Evolutionary conservation across 2,888 invertebrate species (phyloP), one percentile per base, ranked within the genome.

Genomic region (Magallana nippona): DNA sequence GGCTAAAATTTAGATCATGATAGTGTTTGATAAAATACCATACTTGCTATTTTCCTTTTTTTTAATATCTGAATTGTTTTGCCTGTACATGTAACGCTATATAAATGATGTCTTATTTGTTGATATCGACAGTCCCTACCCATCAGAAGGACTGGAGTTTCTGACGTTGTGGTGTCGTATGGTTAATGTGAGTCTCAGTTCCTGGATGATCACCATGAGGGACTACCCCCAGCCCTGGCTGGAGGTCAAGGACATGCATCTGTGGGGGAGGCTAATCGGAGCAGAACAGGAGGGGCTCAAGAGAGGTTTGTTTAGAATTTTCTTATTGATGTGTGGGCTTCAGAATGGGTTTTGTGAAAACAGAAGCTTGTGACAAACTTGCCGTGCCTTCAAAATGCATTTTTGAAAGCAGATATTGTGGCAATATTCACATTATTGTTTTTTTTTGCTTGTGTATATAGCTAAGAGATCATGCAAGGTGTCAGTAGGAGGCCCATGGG

Each of bases 151-250:
- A 0, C 94, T 98, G 19, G 97, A 97, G 92, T 98, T 98, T 95
- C 96, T 96, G 0, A 98, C 98, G 0, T 95, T 99, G 32, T 99
- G 99, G 99, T 98, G 98, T 90, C 96, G 99, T 11, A 96, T 96
- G 81, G 96, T 99, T 32, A 96, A 96, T 88, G 96, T 97, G 82
- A 96, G 96, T 87, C 97, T 97, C 89, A 96, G 96, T 22, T 96
- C 97, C 91, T 98, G 98, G 97, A 97, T 97, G 92, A 96, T 98
- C 90, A 96, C 97, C 92, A 95, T 99, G 87, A 95, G 99, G 10
- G 99, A 99, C 95, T 99, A 98, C 94, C 98, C 98, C 0, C 98
- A 98, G 93, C 98, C 98, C 0, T 96, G 98, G 95, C 95, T 99
- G 91, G 96, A 97, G 90, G 96, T 98, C 85, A 96, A 96, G 89